Evolutionary conservation across 2,113 vertebrate species (phyloP).

Genomic region (Halichoeres trimaculatus): DNA sequence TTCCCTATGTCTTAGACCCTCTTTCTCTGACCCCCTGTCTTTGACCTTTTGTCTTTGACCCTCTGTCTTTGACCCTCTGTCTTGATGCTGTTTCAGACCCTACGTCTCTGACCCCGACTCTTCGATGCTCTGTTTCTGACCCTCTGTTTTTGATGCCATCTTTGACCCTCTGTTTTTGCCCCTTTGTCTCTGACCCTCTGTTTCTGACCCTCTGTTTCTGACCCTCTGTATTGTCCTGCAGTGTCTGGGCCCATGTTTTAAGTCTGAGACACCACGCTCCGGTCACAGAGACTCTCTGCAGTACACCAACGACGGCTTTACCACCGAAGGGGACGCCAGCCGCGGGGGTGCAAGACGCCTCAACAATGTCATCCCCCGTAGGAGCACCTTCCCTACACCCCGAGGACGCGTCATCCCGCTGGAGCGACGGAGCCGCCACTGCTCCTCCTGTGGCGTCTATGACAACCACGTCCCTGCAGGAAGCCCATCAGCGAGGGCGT

Average conservation of each 20-base stretch:
- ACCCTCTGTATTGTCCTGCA: constrained; percentile 32
- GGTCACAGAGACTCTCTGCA: constrained; percentile 78
- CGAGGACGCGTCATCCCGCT: constrained; percentile 67
- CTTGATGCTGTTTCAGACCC: no score
- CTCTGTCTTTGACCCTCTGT: no score
- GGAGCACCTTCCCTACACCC: constrained; percentile 62
- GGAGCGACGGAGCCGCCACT: constrained; percentile 73
- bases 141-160: no score
- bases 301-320: constrained; percentile 81
- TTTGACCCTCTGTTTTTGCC: no score
- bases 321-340: constrained; percentile 71
- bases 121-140: no score
- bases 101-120: no score
- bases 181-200: no score
- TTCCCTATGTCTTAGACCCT: no score
- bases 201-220: neutral
- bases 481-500: constrained; percentile 51
- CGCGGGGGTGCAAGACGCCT: constrained; percentile 53
- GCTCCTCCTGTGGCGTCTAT: constrained; percentile 73
- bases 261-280: constrained; percentile 44
- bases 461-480: constrained; percentile 71
- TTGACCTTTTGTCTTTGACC: no score
- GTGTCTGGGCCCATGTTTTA: constrained; percentile 81
- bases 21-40: no score
- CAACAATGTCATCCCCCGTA: constrained; percentile 51